Evolutionary conservation across 2,888 invertebrate genomes (phyloP).

Genomic region (Pheosia tremula): DNA sequence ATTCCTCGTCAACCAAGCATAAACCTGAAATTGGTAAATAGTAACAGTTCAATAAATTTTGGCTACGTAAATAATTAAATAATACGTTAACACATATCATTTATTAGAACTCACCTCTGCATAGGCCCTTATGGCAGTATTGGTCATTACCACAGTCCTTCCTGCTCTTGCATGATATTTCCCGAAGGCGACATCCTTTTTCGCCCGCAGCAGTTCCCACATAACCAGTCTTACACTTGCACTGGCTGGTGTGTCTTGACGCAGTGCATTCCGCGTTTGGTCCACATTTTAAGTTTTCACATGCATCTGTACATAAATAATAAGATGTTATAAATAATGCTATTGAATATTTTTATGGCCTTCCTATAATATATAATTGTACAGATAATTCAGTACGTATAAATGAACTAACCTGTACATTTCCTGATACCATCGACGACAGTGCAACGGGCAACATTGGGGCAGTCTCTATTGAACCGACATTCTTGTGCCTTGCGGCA

Average conservation of each 20-base stretch:
- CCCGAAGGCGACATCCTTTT: conserved; percentile 90
- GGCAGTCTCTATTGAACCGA: conserved; percentile 91
- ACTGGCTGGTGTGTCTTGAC: conserved; percentile 89
- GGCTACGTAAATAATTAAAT: not conserved
- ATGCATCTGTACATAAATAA: conserved; percentile 85
- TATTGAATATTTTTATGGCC: not conserved
- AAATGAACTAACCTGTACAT: conserved; percentile 85
- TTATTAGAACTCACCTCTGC: conserved; percentile 84
- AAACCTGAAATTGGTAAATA: conserved; percentile 80
- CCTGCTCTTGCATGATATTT: conserved; percentile 88
- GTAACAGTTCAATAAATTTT: not conserved
- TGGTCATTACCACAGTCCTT: conserved; percentile 91
- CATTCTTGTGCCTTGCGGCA: conserved; percentile 94
- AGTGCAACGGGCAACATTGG: conserved; percentile 90
- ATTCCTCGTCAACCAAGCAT: conserved; percentile 92
- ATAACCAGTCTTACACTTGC: conserved; percentile 91
- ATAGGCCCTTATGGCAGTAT: conserved; percentile 92
- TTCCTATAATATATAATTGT: too few relatives aligned
- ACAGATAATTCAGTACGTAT: not conserved
- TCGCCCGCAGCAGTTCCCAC: conserved; percentile 90
- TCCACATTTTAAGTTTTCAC: conserved; percentile 91
- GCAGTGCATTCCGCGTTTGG: conserved; percentile 93
- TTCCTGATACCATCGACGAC: conserved; percentile 89
- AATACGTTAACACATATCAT: not conserved
- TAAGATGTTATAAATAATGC: conserved; percentile 7